Evolutionary conservation across 1,140 invertebrate species (phyloP).

Genomic region (Pseudomyrmex concolor): DNA sequence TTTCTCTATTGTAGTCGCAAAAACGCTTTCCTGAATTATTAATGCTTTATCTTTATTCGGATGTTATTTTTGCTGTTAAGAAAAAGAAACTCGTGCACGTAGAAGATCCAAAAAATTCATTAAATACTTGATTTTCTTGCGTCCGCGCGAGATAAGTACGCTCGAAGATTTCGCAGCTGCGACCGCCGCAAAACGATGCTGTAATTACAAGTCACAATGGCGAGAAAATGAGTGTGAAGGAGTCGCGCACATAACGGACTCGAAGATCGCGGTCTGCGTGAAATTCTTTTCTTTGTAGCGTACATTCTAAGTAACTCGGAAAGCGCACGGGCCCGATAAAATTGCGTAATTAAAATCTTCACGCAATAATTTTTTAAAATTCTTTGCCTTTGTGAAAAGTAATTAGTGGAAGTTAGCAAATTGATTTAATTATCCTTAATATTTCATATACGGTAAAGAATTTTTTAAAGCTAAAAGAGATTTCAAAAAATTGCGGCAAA

Average conservation of each 20-base stretch:
- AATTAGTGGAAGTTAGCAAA: conserved; percentile 16
- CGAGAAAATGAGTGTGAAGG: conserved; percentile 44
- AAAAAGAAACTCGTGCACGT: background rate
- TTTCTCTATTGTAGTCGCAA: background rate
- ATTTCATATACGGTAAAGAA: background rate
- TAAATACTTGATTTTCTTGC: conserved; percentile 2
- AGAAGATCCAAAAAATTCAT: conserved; percentile 8
- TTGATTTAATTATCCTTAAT: conserved; percentile 5
- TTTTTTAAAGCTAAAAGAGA: background rate
- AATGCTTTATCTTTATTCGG: background rate
- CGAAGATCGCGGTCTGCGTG: conserved; percentile 33
- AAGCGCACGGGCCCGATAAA: conserved; percentile 10
- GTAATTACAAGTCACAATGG: conserved; percentile 51
- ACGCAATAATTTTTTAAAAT: conserved; percentile 8
- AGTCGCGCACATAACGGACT: conserved; percentile 18
- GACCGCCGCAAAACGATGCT: conserved; percentile 41
- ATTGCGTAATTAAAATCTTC: conserved; percentile 24
- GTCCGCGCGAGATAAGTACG: conserved; percentile 24
- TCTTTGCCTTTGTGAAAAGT: background rate
- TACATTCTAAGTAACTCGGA: conserved; percentile 11
- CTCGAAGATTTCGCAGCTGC: conserved; percentile 50
- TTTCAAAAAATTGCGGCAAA: background rate
- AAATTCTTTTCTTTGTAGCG: conserved; percentile 25
- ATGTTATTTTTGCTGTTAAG: background rate
- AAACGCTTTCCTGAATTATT: background rate